Evolutionary conservation across 2,888 invertebrate species (phyloP).

Genomic region (Halocaridina rubra): DNA sequence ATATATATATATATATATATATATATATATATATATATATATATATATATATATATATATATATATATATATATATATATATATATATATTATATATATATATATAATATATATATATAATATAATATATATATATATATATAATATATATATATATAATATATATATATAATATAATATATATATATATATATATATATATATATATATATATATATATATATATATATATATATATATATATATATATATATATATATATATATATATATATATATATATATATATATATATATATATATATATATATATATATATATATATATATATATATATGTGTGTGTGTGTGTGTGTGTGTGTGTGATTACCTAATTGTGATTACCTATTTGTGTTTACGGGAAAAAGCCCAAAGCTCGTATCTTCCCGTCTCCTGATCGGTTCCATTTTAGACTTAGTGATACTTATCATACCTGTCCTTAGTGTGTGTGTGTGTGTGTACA

Average conservation of each 20-base stretch:
- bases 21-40: not conserved
- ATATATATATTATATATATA: not conserved
- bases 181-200: not conserved
- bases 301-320: not conserved
- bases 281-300: not conserved
- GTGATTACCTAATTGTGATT: not conserved
- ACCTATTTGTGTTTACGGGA: no score
- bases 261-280: not conserved
- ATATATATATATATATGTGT: not conserved
- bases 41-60: not conserved
- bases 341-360: not conserved
- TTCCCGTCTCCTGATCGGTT: no score
- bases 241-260: not conserved
- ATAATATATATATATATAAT: not conserved
- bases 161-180: not conserved
- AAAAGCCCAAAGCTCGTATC: no score
- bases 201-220: not conserved
- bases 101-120: not conserved
- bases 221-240: not conserved
- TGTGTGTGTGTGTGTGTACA: no score
- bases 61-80: not conserved
- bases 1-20: not conserved
- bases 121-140: not conserved
- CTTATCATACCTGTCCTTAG: no score
- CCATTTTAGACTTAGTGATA: no score